phyloP scores from a whole-genome alignment of 2,113 vertebrate genomes.

The Larimichthys crocea region DNA sequence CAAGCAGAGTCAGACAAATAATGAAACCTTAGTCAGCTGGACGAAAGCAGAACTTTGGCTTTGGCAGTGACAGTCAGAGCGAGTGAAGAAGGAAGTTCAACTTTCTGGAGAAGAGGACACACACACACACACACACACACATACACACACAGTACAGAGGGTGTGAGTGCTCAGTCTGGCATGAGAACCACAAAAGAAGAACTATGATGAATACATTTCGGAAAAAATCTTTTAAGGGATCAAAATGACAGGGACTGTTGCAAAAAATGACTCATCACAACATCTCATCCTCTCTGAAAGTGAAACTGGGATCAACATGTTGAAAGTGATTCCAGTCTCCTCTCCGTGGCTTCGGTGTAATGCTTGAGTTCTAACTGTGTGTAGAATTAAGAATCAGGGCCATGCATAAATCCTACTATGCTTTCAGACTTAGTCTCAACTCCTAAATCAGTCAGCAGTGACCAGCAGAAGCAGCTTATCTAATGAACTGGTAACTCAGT shows the following conservation, averaged over 20 bases:
- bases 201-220: neutral
- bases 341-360: neutral
- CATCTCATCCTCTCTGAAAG: neutral
- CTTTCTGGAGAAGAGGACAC: neutral
- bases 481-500: neutral
- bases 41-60: neutral
- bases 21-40: neutral
- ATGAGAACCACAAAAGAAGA: neutral
- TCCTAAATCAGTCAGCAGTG: neutral
- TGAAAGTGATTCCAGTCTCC: neutral
- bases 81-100: slow-evolving; percentile 5
- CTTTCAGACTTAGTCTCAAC: neutral
- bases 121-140: no score
- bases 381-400: neutral
- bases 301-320: slow-evolving; percentile 16
- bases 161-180: neutral
- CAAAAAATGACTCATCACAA: neutral
- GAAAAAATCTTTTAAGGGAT: neutral
- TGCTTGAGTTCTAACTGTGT: neutral
- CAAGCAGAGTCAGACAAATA: neutral
- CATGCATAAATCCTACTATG: neutral
- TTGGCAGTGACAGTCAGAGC: no score
- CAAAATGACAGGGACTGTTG: neutral
- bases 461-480: neutral
- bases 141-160: neutral